Percentiles rank a stretch among this genome's conserved stretches.
phyloP scores from a whole-genome alignment of 1,140 invertebrate species.

The Drosophila nebulosa region DNA sequence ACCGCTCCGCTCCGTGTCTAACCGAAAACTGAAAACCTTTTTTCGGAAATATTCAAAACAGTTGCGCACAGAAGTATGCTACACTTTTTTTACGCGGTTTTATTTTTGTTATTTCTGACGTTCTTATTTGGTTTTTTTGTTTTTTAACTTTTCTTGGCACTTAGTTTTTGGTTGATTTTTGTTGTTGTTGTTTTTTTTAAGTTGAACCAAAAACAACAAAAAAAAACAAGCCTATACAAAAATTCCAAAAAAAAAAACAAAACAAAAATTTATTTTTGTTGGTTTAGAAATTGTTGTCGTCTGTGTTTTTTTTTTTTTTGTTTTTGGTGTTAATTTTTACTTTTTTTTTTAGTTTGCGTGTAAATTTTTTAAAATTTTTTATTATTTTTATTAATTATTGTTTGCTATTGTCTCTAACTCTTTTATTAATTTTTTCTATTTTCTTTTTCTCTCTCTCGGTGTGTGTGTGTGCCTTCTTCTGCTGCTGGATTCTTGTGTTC shows the following conservation, averaged over 20 bases:
- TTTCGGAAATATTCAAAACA: constrained; percentile 38
- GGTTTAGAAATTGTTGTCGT: constrained; percentile 3
- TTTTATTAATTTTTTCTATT: too few species aligned
- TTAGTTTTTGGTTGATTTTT: background rate
- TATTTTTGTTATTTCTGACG: background rate
- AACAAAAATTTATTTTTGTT: constrained; percentile 48
- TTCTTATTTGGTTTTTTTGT: background rate
- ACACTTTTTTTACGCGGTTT: constrained; percentile 1
- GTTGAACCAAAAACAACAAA: constrained; percentile 26
- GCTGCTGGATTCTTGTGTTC: constrained; percentile 4
- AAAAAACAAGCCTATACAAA: background rate
- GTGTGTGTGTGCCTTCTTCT: constrained; percentile 13
- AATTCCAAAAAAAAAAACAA: background rate
- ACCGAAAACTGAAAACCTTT: constrained; percentile 11
- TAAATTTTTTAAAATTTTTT: background rate
- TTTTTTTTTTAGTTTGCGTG: constrained; percentile 22
- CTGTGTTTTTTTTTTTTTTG: constrained; percentile 4
- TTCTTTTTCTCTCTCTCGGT: constrained; percentile 17
- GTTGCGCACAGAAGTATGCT: constrained; percentile 53
- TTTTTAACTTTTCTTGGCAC: background rate
- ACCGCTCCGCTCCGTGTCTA: background rate
- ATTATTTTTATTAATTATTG: constrained; percentile 9
- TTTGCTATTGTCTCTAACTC: constrained; percentile 10
- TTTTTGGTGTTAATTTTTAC: constrained; percentile 16
- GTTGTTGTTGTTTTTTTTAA: background rate